These are phyloP conservation scores for Theropithecus gelada DNA, from an alignment of 2,113 vertebrate species.

Conservation along the genomic window DNA sequence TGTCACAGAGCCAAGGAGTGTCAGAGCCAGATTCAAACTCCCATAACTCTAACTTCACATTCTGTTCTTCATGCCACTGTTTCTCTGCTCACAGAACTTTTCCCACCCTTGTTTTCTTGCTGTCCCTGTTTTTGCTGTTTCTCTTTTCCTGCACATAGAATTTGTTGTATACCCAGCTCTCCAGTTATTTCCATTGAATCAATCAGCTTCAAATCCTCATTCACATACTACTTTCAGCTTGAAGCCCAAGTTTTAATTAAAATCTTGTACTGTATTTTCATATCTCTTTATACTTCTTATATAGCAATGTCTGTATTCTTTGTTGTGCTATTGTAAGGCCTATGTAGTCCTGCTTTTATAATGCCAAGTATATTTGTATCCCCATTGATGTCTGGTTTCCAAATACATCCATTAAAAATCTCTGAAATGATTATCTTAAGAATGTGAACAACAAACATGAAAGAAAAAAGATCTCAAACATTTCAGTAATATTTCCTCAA, in stretches of 20 bases:
- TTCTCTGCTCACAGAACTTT: not conserved
- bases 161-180: not conserved
- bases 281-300: not conserved
- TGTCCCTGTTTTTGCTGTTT: not conserved
- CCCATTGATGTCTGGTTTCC: not conserved
- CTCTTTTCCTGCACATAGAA: not conserved
- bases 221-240: not conserved
- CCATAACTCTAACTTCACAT: not conserved
- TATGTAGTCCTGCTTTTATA: not conserved
- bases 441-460: not conserved
- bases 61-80: not conserved
- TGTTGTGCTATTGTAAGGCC: not conserved
- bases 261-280: not conserved
- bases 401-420: not conserved
- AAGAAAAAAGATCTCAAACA: not conserved
- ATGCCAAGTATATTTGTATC: not conserved
- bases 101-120: not conserved
- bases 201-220: not conserved
- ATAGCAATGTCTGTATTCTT: not conserved
- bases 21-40: not conserved
- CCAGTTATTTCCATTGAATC: not conserved
- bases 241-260: not conserved
- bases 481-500: not conserved
- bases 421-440: slow-evolving; percentile 1
- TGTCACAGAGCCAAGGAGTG: not conserved